Evolutionary conservation across 1,140 invertebrate species (phyloP).

Genomic region (Trichonephila clavata): DNA sequence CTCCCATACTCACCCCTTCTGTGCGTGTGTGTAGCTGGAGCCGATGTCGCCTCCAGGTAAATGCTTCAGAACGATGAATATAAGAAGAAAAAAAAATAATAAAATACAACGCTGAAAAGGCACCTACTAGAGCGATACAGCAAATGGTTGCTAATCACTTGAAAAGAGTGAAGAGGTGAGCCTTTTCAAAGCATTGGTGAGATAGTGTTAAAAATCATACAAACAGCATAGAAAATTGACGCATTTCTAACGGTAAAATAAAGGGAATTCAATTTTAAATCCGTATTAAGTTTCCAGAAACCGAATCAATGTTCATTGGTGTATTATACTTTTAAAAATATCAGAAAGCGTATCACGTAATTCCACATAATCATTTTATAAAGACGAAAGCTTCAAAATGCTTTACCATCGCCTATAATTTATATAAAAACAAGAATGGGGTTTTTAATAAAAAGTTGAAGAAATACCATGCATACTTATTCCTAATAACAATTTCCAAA

Average conservation of each 20-base stretch:
- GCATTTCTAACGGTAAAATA: neutral
- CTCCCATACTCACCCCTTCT: neutral
- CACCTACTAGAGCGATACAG: conserved; percentile 34
- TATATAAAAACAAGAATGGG: no score
- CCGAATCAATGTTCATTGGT: neutral
- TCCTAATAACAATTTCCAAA: no score
- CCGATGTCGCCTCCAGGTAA: conserved; percentile 71
- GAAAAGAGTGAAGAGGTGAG: conserved; percentile 8
- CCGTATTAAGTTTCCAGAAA: neutral
- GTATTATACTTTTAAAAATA: no score
- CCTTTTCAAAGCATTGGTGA: neutral
- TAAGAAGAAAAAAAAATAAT: conserved; percentile 15
- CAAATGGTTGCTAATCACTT: conserved; percentile 57
- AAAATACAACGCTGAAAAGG: conserved; percentile 28
- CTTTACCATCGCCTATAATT: no score
- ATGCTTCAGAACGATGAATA: conserved; percentile 43
- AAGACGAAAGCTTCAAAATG: no score
- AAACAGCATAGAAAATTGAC: neutral
- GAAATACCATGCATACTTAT: no score
- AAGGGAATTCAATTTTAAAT: neutral
- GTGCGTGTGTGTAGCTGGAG: conserved; percentile 44
- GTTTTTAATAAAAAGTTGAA: no score
- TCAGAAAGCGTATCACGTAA: no score
- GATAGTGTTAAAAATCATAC: neutral
- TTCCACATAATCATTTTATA: no score